A percentile compares a stretch with the other conserved stretches of the same genome.
Conservation (phyloP, 2,113 vertebrate genomes). For the Pipa parva region DNA sequence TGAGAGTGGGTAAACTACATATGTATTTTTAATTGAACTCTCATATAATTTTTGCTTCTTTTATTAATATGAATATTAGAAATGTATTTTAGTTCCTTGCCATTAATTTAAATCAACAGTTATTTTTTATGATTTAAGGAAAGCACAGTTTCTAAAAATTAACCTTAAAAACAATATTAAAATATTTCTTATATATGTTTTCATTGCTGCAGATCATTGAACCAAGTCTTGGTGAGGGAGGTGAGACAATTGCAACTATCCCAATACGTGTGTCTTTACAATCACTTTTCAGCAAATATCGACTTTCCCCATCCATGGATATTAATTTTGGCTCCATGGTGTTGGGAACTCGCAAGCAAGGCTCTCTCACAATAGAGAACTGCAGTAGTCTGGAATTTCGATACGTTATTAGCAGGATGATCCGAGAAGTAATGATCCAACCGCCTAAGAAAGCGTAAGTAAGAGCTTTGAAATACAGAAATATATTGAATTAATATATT, state of each 20-base stretch:
- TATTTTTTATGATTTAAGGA: too few species aligned
- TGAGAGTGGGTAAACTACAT: too few species aligned
- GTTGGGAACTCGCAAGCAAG: constrained; percentile 59
- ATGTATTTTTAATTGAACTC: too few species aligned
- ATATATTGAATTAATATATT: too few species aligned
- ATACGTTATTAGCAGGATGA: constrained; percentile 60
- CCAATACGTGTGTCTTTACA: constrained; percentile 67
- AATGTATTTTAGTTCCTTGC: too few species aligned
- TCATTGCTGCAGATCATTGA: constrained; percentile 73
- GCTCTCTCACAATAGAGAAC: constrained; percentile 74
- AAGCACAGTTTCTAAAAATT: too few species aligned
- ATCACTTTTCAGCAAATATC: constrained; percentile 73
- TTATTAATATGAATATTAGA: too few species aligned
- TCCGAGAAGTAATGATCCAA: constrained; percentile 27
- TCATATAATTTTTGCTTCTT: too few species aligned
- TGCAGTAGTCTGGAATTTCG: constrained; percentile 63
- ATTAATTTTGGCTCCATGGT: constrained; percentile 74
- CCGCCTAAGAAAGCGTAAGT: constrained; percentile 61
- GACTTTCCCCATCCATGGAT: constrained; percentile 63
- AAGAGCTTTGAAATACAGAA: not conserved
- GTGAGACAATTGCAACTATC: constrained; percentile 64
- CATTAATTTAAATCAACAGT: too few species aligned
- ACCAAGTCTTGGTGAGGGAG: constrained; percentile 56
- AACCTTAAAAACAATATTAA: too few species aligned
- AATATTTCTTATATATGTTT: too few species aligned